phyloP scores from a whole-genome alignment of 2,888 invertebrate genomes.

The Gryllus longicercus region DNA sequence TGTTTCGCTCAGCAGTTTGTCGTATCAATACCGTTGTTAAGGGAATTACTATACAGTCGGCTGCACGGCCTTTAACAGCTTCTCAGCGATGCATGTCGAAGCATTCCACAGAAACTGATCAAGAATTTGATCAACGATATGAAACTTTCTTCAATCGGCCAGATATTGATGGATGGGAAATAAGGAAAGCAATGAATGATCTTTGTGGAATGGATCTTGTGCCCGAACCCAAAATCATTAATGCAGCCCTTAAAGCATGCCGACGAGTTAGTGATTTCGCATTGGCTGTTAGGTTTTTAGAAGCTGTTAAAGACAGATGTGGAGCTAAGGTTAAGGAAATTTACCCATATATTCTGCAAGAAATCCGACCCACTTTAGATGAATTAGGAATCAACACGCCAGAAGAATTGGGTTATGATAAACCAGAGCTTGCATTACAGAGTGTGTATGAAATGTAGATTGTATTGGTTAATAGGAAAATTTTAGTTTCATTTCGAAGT shows the following conservation, averaged over 20 bases:
- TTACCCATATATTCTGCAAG: conserved; percentile 83
- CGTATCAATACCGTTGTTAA: conserved; percentile 34
- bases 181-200: conserved; percentile 88
- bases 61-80: conserved; percentile 31
- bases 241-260: conserved; percentile 84
- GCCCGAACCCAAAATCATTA: conserved; percentile 86
- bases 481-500: conserved; percentile 11
- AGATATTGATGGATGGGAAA: conserved; percentile 92
- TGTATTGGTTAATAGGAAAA: not conserved
- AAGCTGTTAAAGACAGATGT: conserved; percentile 87
- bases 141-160: conserved; percentile 78
- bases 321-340: conserved; percentile 69
- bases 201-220: conserved; percentile 85
- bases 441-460: conserved; percentile 62
- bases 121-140: conserved; percentile 81
- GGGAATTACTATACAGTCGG: conserved; percentile 30
- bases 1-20: conserved; percentile 37
- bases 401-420: conserved; percentile 94
- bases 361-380: conserved; percentile 85
- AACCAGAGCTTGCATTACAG: conserved; percentile 87
- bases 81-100: conserved; percentile 40
- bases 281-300: conserved; percentile 86
- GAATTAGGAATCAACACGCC: conserved; percentile 92
- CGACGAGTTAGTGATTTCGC: conserved; percentile 92
- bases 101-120: conserved; percentile 63